These are phyloP conservation scores for Arizona elegans DNA, from an alignment of 2,113 vertebrate genomes.

Conservation along the genomic window DNA sequence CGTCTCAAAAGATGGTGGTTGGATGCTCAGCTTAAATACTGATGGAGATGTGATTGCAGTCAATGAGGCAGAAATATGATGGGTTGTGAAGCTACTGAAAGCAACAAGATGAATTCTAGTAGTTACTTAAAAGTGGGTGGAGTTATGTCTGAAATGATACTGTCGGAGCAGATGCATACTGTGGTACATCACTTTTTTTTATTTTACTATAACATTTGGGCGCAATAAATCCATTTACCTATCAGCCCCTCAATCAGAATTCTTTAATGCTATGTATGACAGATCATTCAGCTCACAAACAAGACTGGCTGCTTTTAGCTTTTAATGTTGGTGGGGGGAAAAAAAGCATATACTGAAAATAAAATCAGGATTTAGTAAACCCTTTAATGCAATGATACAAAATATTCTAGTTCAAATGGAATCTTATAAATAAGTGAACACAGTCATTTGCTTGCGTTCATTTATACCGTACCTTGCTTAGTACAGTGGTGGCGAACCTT, in stretches of 20 bases:
- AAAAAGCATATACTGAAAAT: background rate
- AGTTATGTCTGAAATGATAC: background rate
- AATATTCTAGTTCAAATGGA: background rate
- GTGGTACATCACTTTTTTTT: background rate
- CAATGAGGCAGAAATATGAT: background rate
- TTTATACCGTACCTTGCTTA: background rate
- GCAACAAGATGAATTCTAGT: background rate
- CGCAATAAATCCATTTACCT: background rate
- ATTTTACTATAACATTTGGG: background rate
- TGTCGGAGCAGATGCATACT: background rate
- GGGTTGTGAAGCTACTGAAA: background rate
- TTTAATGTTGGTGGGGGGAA: background rate
- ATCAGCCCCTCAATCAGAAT: constrained; percentile 2
- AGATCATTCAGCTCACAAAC: background rate
- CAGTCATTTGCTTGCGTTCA: background rate
- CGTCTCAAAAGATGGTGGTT: background rate
- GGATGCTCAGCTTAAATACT: background rate
- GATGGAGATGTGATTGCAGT: constrained; percentile 1
- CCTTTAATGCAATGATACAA: background rate
- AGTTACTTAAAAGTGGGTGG: background rate
- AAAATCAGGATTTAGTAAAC: background rate
- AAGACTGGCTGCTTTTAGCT: background rate
- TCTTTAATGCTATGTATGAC: background rate
- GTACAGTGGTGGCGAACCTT: too few species aligned
- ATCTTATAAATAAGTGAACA: background rate